Conservation (phyloP, 2,888 invertebrate genomes). For the Rapana venosa region DNA sequence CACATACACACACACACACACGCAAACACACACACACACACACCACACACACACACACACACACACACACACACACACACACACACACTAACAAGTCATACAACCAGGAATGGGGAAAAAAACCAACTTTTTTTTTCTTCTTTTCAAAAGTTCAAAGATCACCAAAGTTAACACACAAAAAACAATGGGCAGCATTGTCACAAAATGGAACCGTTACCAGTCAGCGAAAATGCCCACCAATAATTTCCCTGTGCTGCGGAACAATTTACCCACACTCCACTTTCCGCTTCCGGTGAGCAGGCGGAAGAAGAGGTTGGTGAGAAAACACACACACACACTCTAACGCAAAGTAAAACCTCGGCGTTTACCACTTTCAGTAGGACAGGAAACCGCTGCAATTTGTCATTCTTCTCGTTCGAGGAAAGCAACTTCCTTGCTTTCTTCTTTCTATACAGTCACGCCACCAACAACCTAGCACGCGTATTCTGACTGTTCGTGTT, state of each 20-base stretch:
- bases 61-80: slow-evolving; percentile 33
- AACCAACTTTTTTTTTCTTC: background rate
- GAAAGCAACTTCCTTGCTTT: background rate
- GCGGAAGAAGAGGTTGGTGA: background rate
- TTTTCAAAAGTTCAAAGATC: background rate
- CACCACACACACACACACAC: background rate
- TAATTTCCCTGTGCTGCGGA: background rate
- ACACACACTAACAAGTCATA: background rate
- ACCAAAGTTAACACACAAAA: background rate
- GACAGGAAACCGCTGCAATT: background rate
- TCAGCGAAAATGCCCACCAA: background rate
- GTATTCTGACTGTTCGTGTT: too few relatives aligned
- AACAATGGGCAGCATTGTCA: background rate
- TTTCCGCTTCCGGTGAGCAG: background rate
- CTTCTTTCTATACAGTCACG: background rate
- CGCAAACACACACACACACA: too few relatives aligned
- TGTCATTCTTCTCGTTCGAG: background rate
- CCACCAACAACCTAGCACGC: too few relatives aligned
- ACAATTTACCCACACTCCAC: background rate
- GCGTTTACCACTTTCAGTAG: background rate
- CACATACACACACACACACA: too few relatives aligned
- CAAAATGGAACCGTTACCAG: background rate
- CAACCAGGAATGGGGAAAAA: background rate
- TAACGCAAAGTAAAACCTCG: background rate
- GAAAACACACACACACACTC: background rate